These are phyloP conservation scores for Spinus olivaceus DNA, from an alignment of 2,797 vertebrate species.

Conservation along the genomic window DNA sequence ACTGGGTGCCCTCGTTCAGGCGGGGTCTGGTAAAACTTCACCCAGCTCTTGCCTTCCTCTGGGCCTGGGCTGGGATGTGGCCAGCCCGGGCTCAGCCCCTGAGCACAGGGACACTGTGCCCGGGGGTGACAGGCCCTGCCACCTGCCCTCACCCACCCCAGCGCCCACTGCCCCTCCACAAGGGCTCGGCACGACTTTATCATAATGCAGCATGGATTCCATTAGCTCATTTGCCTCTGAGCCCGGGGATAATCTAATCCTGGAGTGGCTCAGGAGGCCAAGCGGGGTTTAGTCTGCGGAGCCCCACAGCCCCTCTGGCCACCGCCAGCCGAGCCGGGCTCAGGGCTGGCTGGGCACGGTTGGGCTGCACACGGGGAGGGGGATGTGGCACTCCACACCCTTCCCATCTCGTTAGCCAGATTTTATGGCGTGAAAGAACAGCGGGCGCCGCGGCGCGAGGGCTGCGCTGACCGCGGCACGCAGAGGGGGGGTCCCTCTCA, in stretches of 20 bases:
- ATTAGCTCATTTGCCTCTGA: constrained; percentile 45
- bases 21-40: background rate
- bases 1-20: fast-evolving
- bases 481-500: background rate
- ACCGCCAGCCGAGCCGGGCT: background rate
- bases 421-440: background rate
- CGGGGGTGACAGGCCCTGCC: background rate
- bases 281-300: background rate
- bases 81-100: background rate
- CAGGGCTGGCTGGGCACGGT: background rate
- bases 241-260: constrained; percentile 45
- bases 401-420: background rate
- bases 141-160: background rate
- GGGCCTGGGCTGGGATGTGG: background rate
- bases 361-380: background rate
- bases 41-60: background rate
- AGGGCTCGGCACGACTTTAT: background rate
- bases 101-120: background rate
- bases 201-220: constrained; percentile 28
- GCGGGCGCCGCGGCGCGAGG: fast-evolving
- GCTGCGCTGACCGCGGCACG: background rate
- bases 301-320: constrained; percentile 18
- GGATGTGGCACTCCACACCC: background rate
- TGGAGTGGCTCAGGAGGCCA: background rate
- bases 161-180: background rate